Evolutionary conservation across 1,140 invertebrate species (phyloP), one percentile per base, ranked within the genome.

Genomic region (Brachionus sp.): DNA sequence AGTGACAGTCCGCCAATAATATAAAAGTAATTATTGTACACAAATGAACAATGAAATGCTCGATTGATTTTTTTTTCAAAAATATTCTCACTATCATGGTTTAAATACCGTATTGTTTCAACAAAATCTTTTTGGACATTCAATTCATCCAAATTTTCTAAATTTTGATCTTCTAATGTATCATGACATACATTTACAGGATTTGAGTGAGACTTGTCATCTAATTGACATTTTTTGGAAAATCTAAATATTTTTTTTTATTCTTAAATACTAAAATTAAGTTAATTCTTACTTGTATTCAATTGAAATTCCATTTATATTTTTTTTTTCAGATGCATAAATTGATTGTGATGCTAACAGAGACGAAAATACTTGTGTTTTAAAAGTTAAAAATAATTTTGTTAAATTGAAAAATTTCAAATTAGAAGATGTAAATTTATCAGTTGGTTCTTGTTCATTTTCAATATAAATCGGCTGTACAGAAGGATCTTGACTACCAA

Each of bases 21-120:
- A 42, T 80, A 80, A 29, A 80, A 23, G 19, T 66, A 62, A 66
- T 35, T 62, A 35, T 80, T 37, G 33, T 16, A 66, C 12, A 23
- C 3, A 44, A 80, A 66, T n/a, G 77, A 57, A 44, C 77, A 80
- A 44, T 80, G 77, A 62, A 23, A 57, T 62, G 77, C 77, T 80
- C 77, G 77, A 16, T 70, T 70, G 16, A 70, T 12, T 37, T 39
- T 70, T 39, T 35, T 70, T 5, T 70, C 37, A 16, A 70, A 39
- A 37, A 70, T 16, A 19, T 70, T 39, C 10, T n/a, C 13, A 16
- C 33, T 70, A 70, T 70, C 66, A 10, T 9, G 0, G 39, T 42
- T 75, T 75, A 29, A 1, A 44, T 75, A 75, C 10, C n/a, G 23
- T 9, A 75, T 23, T n/a, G 12, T 46, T 12, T 75, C 70, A 12